phyloP scores from a whole-genome alignment of 1,140 invertebrate genomes.

The Lepidurus packardi region DNA sequence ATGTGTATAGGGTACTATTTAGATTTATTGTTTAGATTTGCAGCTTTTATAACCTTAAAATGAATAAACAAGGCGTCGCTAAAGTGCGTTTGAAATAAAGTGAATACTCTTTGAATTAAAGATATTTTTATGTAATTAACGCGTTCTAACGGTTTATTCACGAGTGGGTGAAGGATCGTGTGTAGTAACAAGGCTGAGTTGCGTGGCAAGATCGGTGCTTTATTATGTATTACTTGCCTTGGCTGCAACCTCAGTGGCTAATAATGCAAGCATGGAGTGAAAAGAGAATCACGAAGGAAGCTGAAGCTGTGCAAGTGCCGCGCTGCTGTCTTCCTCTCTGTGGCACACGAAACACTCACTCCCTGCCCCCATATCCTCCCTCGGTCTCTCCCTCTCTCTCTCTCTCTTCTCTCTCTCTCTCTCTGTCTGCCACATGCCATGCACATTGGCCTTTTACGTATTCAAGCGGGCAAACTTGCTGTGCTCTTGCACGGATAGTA shows the following conservation, averaged over 20 bases:
- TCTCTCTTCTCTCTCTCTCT: background rate
- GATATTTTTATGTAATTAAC: background rate
- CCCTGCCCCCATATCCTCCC: background rate
- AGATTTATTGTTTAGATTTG: too few relatives aligned
- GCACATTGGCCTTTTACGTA: conserved; percentile 21
- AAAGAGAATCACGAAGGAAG: background rate
- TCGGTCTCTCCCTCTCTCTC: background rate
- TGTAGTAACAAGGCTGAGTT: background rate
- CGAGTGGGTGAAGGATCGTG: background rate
- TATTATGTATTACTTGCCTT: background rate
- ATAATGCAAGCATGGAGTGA: background rate
- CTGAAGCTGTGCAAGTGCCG: conserved; percentile 1
- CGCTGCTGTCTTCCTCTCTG: background rate
- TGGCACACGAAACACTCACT: background rate
- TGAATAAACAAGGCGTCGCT: too few relatives aligned
- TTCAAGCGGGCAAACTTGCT: conserved; percentile 14
- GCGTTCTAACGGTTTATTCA: background rate
- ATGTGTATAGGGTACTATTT: too few relatives aligned
- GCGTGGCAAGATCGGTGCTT: background rate
- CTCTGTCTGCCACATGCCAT: background rate
- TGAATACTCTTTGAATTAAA: background rate
- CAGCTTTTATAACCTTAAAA: too few relatives aligned
- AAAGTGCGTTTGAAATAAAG: background rate
- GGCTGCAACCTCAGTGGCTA: background rate
- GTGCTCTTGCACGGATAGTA: conserved; percentile 21